Evolutionary conservation across 2,797 vertebrate species (phyloP).

Genomic region (Typhlichthys subterraneus): DNA sequence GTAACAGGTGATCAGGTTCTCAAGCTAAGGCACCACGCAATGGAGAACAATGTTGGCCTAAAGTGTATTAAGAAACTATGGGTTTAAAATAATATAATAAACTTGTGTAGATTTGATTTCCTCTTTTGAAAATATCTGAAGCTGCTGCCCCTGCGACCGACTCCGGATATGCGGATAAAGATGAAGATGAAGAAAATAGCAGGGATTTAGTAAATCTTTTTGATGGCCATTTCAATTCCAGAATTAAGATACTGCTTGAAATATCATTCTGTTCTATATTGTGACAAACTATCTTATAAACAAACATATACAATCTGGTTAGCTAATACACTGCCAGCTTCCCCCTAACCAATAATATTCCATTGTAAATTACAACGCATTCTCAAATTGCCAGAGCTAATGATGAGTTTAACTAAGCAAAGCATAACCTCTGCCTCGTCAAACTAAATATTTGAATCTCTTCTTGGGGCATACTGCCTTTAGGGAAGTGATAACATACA

Average conservation of each 20-base stretch:
- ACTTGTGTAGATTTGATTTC: too few species aligned
- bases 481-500: neutral
- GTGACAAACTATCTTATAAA: slow-evolving; percentile 1
- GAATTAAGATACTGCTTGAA: neutral
- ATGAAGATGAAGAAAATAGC: neutral
- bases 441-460: neutral
- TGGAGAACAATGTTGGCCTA: slow-evolving; percentile 25
- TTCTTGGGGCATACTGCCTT: neutral
- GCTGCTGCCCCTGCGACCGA: too few species aligned
- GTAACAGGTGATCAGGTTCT: slow-evolving; percentile 32
- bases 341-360: neutral
- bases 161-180: too few species aligned
- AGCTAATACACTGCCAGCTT: too few species aligned
- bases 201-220: neutral
- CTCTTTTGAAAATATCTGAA: too few species aligned
- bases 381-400: neutral
- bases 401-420: slow-evolving; percentile 11
- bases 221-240: neutral
- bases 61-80: slow-evolving; percentile 1
- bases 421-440: neutral
- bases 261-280: neutral
- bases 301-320: neutral
- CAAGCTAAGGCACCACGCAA: slow-evolving; percentile 65
- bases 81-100: too few species aligned
- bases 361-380: slow-evolving; percentile 9